Base-by-base conservation (phyloP, 1,140 invertebrate species). In the Andrena cerasifolii region DNA sequence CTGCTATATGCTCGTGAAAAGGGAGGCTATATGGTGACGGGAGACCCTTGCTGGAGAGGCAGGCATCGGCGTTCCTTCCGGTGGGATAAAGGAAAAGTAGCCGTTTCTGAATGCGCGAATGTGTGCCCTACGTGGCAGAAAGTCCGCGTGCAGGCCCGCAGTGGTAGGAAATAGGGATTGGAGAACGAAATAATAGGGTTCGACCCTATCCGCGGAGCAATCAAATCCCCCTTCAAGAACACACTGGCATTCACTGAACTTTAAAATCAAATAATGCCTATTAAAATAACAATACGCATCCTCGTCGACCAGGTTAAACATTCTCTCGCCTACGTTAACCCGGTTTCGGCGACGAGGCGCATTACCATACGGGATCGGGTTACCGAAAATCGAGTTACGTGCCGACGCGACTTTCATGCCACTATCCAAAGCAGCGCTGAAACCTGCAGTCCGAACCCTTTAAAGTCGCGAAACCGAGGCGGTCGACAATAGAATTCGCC, bases 241-340 rank as follows among this genome's bases (percentile, higher is more conserved):
- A 89, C 85, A 86, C 86, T 79, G 86, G 89, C 89, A 92, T 92
- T 93, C 91, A 90, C 90, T 90, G 90, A 92, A 92, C 90, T 93
- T 93, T 92, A 93, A 93, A 93, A 93, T 93, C 91, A 87, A 93
- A 92, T 93, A 92, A 92, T 89, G 87, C 88, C 91, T 88, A 92
- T 92, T 92, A 93, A 93, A 92, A 93, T 93, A 92, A 93, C 91
- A 93, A 93, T 93, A 90, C 90, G 87, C 89, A 79, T 77, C 73
- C 77, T 61, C 83, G 85, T 84, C 82, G 85, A 74, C 84, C 88
- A 89, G 89, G 91, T 92, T 93, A 93, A 93, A 92, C 90, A 93
- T 92, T 93, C 91, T 91, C 92, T 91, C 90, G 88, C 80, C 78
- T 75, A 83, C 84, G 82, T 85, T 86, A 83, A 86, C 84, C 79